Evolutionary conservation across 2,797 vertebrate genomes (phyloP), one percentile per base, ranked within the genome.

Genomic region (Botia kubotai): DNA sequence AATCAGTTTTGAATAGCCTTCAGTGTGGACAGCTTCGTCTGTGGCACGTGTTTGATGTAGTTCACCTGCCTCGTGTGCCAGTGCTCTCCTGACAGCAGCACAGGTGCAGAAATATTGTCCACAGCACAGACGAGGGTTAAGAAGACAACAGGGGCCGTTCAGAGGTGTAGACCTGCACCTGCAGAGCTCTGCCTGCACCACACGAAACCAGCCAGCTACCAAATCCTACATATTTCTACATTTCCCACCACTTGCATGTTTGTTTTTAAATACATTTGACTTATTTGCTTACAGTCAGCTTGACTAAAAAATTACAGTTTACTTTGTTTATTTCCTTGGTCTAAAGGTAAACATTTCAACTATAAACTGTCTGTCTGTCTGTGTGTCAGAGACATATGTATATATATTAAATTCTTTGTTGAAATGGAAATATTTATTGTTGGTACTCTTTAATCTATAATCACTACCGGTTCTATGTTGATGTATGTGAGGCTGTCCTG

Each of bases 61-160:
- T 17, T 26, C 10, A 19, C 65, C 36, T 77, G 26, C 29, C 52
- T 72, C 66, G 29, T 58, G 72, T 72, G 77, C 48, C 46, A 23
- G 8, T 63, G 68, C 19, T 53, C 29, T 39, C 36, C 68, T 72
- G 46, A 63, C 77, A 72, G 57, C 26, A 72, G 50, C 26, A 71
- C 29, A 14, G 19, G 46, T 71, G 68, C 77, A 71, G 67, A 53
- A 71, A 79, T 23, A 13, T 43, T 79, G 68, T 71, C 62, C 21
- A 46, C 46, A 26, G 55, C n/a, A 1, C 16, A 17, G 57, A 63
- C 1, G 5, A 52, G 29, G 68, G 46, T 52, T 63, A 53, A 72
- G 17, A 57, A 53, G 17, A 21, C 48, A 78, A 78, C 66, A 29
- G 55, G 21, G 57, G 2, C 11, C 23, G 57, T 19, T 60, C 43